Base-by-base conservation (phyloP, 1,140 invertebrate species). In the Hydropsyche tenuis region DNA sequence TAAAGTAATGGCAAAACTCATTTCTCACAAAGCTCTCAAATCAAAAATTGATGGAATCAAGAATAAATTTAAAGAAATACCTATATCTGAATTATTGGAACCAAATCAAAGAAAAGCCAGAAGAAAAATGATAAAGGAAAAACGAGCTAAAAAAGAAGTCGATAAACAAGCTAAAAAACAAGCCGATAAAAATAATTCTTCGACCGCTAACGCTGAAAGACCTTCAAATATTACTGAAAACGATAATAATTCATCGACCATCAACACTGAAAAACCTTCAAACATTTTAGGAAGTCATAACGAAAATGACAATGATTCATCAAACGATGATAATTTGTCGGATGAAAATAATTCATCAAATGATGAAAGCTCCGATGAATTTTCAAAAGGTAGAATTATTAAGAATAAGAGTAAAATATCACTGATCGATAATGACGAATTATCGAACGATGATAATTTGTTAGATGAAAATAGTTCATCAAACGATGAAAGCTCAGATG, bases 1-100 rank as follows among this genome's bases (percentile, higher is more conserved):
- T 53, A 75, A 72, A 69, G 76, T 69, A n/a, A 74, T 75, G 73
- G 74, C 74, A 3, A 73, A 69, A 72, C 14, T 78, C 11, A 6
- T 72, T 11, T 48, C 63, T 1, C 76, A 75, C 45, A 75, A 75
- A 70, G 37, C 48, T 37, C 25, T 78, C 0, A 74, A 72, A 1
- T 23, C 62, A 5, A 75, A 64, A 66, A 69, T 75, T 6, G 7
- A 68, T n/a, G 23, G 16, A 5, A 42, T 78, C 12, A 69, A 68
- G 63, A 65, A 69, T 7, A 78, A 75, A 30, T 75, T 69, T 73
- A 62, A 37, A 9, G 18, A 23, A 14, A 56, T 78, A 4, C 74
- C 76, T 16, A 46, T 30, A n/a, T 62, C 51, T 1, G 73, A 64
- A 65, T 72, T 78, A 69, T 43, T 78, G n/a, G 76, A 73, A 69